Evolutionary conservation across 2,797 vertebrate genomes (phyloP), one percentile per base, ranked within the genome.

Genomic region (Poeciliopsis turneri): DNA sequence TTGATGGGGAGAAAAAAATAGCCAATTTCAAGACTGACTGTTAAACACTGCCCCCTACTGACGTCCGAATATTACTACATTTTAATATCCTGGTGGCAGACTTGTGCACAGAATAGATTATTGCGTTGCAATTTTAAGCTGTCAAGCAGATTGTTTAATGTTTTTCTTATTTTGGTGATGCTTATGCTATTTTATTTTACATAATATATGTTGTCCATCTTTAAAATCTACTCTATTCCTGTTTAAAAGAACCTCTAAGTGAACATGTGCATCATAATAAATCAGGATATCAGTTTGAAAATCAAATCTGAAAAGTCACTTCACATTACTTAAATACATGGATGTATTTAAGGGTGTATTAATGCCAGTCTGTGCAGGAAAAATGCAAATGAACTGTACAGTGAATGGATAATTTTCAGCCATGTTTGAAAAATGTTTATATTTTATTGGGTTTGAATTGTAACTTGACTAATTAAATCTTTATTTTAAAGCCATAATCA

Each of bases 1-100:
- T 41, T 53, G 39, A 68, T 4, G 15, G 2, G 12, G 3, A 0
- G 5, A 39, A 2, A 4, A 43, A 76, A 69, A 16, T 25, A 69
- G 33, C 12, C 3, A 2, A 5, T 25, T 20, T 28, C 2, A 1
- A 25, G 16, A 28, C 4, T 5, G 49, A 66, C 78, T 90, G 78
- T 82, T 75, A 75, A 91, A 93, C 90, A 95, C 89, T 94, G 90
- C 90, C 93, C 92, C 90, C 94, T 94, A 84, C 41, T 86, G 93
- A 74, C 2, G 11, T 0, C 57, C 13, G 36, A 2, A 5, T 39
- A 30, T 43, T 51, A 2, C 78, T 82, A 87, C 93, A 90, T 53
- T 12, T 15, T 0, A 53, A 11, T 12, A 23, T 66, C 11, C 33
- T 30, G 6, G 20, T 2, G 25, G 36, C 16, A 25, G 23, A 0